Base-by-base conservation (phyloP, 2,888 invertebrate species). In the Reticulitermes lucifugus region DNA sequence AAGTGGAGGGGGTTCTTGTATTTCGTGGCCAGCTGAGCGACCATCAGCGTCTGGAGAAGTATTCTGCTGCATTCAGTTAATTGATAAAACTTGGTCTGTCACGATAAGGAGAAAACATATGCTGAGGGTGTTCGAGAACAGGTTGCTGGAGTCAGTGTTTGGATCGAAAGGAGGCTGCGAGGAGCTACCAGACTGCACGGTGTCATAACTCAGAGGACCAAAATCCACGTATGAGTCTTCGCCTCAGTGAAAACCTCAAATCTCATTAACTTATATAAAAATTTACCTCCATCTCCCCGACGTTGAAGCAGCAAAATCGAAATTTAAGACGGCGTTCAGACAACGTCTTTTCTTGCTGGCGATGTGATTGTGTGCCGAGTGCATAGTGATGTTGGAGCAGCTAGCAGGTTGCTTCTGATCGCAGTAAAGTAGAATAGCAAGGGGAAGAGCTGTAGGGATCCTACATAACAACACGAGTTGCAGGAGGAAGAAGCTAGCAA, bases 391-490 rank as follows among this genome's bases (percentile, higher is more conserved):
- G 65, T 65, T 10, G 25, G 12, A 65, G 6, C 25, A 65, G n/a
- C 65, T 12, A 65, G 73, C 14, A 46, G 51, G 41, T 51, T n/a
- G 46, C 22, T 46, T 5, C n/a, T 77, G 46, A 77, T 77, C 75
- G 60, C 22, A 65, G n/a, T n/a, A n/a, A 77, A 41, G 41, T n/a
- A 5, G 21, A n/a, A 51, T n/a, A 46, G 22, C 43, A n/a, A 22
- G 41, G 41, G 73, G 21, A 41, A 3, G 35, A 1, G 22, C 12
- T 35, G 77, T 21, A n/a, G 77, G 77, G 77, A 51, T 9, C n/a
- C 43, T 7, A 77, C 77, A 77, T 77, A 77, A 77, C 43, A 77
- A 46, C 77, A 51, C n/a, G 46, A 77, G 46, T 51, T 77, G 77
- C 2, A 51, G 12, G 73, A 73, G 77, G 77, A 46, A 46, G 51